Percentiles rank a stretch among this genome's conserved stretches.
These are phyloP conservation scores for Ericerus pela DNA, from an alignment of 1,140 invertebrate genomes.

Conservation along the genomic window DNA sequence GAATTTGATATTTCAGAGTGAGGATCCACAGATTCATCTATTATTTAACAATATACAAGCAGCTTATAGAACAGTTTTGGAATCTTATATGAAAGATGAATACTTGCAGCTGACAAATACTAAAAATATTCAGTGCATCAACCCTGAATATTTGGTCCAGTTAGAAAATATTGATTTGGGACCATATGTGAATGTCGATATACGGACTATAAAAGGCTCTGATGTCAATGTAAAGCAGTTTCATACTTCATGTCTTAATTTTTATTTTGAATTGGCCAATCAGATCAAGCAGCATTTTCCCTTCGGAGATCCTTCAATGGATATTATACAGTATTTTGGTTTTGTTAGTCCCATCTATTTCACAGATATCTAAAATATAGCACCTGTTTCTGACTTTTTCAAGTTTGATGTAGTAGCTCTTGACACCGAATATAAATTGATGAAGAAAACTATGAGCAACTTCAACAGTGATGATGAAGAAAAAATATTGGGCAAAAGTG, in stretches of 20 bases:
- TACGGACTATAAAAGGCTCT: not conserved
- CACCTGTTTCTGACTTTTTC: too few species aligned
- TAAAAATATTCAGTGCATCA: not conserved
- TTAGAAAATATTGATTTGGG: not conserved
- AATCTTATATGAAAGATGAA: not conserved
- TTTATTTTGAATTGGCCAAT: not conserved
- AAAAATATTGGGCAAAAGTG: too few species aligned
- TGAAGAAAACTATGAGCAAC: too few species aligned
- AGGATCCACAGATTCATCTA: constrained; percentile 3
- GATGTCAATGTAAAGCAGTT: not conserved
- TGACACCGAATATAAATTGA: too few species aligned
- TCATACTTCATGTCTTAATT: not conserved
- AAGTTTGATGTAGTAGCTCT: too few species aligned
- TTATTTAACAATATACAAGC: not conserved
- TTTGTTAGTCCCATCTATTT: too few species aligned
- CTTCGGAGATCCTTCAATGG: not conserved
- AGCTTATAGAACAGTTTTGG: not conserved
- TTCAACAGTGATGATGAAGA: too few species aligned
- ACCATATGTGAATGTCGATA: not conserved
- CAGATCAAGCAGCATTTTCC: not conserved
- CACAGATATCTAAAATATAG: too few species aligned
- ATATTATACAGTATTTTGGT: too few species aligned
- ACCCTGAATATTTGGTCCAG: not conserved
- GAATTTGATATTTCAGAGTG: not conserved
- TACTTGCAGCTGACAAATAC: not conserved